Evolutionary conservation across 2,888 invertebrate species (phyloP).

Genomic region (Pterostichus niger): DNA sequence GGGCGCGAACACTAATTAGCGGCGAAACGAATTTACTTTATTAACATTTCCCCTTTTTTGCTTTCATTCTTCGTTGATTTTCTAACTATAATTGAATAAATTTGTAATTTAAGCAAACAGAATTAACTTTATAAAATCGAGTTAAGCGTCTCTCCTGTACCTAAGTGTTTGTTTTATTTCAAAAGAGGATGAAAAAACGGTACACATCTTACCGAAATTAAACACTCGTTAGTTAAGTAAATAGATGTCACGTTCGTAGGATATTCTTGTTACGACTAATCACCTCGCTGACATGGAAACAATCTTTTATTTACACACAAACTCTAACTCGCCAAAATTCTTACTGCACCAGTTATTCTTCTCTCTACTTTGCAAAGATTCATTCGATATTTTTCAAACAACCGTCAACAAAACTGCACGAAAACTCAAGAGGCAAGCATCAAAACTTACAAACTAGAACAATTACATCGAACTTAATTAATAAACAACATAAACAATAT

Average conservation of each 20-base stretch:
- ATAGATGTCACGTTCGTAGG: slow-evolving; percentile 34
- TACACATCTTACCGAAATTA: slow-evolving; percentile 56
- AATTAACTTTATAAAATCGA: slow-evolving; percentile 65
- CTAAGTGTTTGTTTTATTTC: slow-evolving; percentile 61
- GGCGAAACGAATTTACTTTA: slow-evolving; percentile 65
- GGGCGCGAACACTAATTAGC: slow-evolving; percentile 64
- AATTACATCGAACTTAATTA: background rate
- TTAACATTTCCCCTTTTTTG: slow-evolving; percentile 65
- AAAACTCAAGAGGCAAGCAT: background rate
- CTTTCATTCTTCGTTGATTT: slow-evolving; percentile 66
- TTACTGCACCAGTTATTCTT: slow-evolving; percentile 23
- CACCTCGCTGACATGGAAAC: slow-evolving; percentile 44
- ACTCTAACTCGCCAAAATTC: slow-evolving; percentile 18
- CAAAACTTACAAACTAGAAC: no score
- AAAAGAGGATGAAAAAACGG: slow-evolving; percentile 49
- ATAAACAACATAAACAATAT: no score
- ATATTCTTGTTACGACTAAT: slow-evolving; percentile 44
- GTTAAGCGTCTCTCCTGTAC: slow-evolving; percentile 57
- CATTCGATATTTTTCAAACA: background rate
- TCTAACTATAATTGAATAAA: slow-evolving; percentile 67
- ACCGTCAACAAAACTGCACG: background rate
- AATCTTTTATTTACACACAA: slow-evolving; percentile 46
- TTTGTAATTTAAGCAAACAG: slow-evolving; percentile 67
- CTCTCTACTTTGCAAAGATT: background rate
- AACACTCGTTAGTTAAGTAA: slow-evolving; percentile 58